Conservation (phyloP, 2,888 invertebrate genomes). For the Trilocha varians region DNA sequence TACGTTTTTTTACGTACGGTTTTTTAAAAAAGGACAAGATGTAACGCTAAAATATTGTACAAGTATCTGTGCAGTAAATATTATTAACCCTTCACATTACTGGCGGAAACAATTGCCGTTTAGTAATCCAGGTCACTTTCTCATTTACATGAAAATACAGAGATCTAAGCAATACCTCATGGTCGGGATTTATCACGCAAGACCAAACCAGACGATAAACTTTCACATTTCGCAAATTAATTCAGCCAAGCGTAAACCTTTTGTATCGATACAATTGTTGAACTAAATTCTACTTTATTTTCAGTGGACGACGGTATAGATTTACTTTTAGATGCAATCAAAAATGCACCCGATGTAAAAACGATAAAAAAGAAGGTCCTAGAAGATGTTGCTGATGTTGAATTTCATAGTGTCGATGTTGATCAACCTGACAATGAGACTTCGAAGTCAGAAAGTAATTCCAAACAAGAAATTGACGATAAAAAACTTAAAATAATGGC, state of each 20-base stretch:
- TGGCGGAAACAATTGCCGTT: not conserved
- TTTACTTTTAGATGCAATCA: constrained; percentile 50
- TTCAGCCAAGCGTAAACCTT: not conserved
- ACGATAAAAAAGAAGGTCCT: constrained; percentile 30
- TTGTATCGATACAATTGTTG: not conserved
- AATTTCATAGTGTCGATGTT: not conserved
- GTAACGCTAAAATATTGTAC: no score
- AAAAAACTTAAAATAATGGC: not conserved
- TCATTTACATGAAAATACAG: not conserved
- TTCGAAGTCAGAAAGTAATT: not conserved
- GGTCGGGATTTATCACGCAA: not conserved
- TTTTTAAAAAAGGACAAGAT: no score
- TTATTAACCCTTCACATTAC: not conserved
- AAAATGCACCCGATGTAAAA: constrained; percentile 51
- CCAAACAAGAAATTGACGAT: not conserved
- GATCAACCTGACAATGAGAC: not conserved
- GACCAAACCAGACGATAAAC: not conserved
- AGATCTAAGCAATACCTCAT: not conserved
- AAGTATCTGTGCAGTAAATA: no score
- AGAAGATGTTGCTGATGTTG: constrained; percentile 10
- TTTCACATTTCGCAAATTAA: not conserved
- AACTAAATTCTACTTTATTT: constrained; percentile 11
- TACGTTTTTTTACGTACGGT: no score
- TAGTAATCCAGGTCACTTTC: not conserved
- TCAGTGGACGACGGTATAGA: constrained; percentile 54